Evolutionary conservation across 2,888 invertebrate species (phyloP), one percentile per base, ranked within the genome.

Genomic region (Tigriopus californicus): DNA sequence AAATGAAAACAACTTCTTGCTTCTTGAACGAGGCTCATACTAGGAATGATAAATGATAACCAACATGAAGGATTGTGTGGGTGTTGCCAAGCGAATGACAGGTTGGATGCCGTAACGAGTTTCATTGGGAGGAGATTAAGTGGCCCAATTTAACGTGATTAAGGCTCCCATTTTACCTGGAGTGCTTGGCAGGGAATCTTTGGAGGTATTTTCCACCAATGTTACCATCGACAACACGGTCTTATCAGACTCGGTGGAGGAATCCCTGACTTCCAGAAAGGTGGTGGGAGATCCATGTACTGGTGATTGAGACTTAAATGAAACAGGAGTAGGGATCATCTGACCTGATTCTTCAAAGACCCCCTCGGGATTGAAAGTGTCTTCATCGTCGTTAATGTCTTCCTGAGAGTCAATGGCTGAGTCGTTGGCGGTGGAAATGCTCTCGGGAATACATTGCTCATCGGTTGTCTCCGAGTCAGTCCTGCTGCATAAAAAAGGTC

Each of bases 391-490:
- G 15, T 49, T 22, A 5, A 20, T 22, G 3, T 49, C 49, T 49
- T 49, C 49, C 13, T 18, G 13, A 22, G 20, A 20, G 15, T 49
- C 49, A 5, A 49, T 5, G 49, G 49, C 49, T 8, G 49, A 49
- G 22, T 49, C 49, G 20, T 49, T 18, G 18, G 46, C 18, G 3
- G n/a, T 18, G 18, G 15, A 15, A 22, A 49, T 49, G 49, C 20
- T 20, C 44, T 56, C 56, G 10, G 56, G 44, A 20, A 56, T 13
- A 22, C 41, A 56, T 46, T 42, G 41, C 44, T 64, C 64, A 55
- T 64, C 64, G 33, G 64, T 63, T 24, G 64, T 64, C 55, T 64
- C 64, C 10, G 62, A 62, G 56, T 64, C 64, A 15, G 64, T 63
- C 40, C 61, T 60, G 49, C 22, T 20, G 13, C n/a, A n/a, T n/a